Percentiles rank a stretch among this genome's conserved stretches.
phyloP scores from a whole-genome alignment of 2,888 invertebrate genomes.

The Ornithoptera priamus region DNA sequence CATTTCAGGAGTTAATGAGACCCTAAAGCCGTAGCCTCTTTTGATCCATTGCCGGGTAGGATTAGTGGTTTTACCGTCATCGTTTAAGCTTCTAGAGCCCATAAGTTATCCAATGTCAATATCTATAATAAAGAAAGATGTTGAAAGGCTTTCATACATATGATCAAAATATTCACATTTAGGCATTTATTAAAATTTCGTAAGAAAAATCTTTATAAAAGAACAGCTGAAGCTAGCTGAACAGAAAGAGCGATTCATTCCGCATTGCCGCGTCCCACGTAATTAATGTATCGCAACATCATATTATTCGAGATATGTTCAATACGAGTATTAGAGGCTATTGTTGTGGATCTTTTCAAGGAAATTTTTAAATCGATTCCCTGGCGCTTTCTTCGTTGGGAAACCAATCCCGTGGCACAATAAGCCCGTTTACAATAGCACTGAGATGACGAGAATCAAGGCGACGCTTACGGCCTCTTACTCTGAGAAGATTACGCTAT shows the following conservation, averaged over 20 bases:
- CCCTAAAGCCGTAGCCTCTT: too few species aligned
- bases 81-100: too few species aligned
- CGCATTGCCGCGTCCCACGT: not conserved
- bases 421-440: slow-evolving; percentile 67
- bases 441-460: slow-evolving; percentile 63
- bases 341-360: slow-evolving; percentile 68
- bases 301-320: slow-evolving; percentile 48
- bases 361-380: slow-evolving; percentile 77
- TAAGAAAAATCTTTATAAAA: not conserved
- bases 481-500: slow-evolving; percentile 63
- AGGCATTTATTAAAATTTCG: too few species aligned
- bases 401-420: slow-evolving; percentile 75
- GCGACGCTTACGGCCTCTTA: slow-evolving; percentile 57
- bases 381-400: slow-evolving; percentile 63
- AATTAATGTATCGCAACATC: slow-evolving; percentile 27
- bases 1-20: too few species aligned
- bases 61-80: too few species aligned
- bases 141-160: not conserved
- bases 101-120: not conserved
- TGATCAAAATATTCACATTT: too few species aligned
- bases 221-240: not conserved
- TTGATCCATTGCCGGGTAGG: too few species aligned
- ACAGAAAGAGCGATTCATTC: not conserved
- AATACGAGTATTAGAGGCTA: slow-evolving; percentile 63
- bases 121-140: not conserved